Evolutionary conservation across 2,113 vertebrate genomes (phyloP), one percentile per base, ranked within the genome.

Genomic region (Urocitellus parryii): DNA sequence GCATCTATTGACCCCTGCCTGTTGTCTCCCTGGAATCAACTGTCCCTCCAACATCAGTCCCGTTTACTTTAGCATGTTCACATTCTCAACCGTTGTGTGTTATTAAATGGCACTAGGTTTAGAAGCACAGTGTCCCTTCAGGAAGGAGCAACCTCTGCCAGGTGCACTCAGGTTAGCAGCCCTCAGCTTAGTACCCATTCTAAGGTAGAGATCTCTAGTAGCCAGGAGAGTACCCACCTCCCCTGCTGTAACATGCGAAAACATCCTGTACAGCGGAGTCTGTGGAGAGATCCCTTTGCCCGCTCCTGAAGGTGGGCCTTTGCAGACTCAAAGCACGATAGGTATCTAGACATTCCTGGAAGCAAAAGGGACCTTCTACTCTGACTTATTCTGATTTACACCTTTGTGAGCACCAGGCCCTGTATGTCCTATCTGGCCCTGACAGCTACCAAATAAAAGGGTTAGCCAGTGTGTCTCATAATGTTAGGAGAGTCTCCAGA

Each of bases 41-140:
- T 63, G 24, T 25, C 61, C 9, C 22, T 63, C 81, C 37, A 42
- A 2, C 25, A 2, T 45, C 20, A 45, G 76, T 72, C 53, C n/a
- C 67, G 0, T 14, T 8, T 17, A 63, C 18, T 58, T 17, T 4
- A 20, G 27, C 22, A 4, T 17, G 25, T 32, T 32, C 39, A 72
- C 18, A 2, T 25, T n/a, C 17, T 27, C 29, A 42, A 12, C 51
- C 17, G 17, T 37, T 32, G 24, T 13, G 2, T 37, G 20, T 63
- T 5, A 17, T 25, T 34, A 4, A 2, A 9, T 22, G 17, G 37
- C 25, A 1, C 14, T 8, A 6, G 14, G 3, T 34, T 42, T 20
- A 82, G 90, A 34, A n/a, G 20, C n/a, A 29, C 20, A 18, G n/a
- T 7, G 6, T 2, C 53, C 16, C 3, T 63, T 39, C 27, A 53